Evolutionary conservation across 2,113 vertebrate species (phyloP).

Genomic region (Otus sunia): DNA sequence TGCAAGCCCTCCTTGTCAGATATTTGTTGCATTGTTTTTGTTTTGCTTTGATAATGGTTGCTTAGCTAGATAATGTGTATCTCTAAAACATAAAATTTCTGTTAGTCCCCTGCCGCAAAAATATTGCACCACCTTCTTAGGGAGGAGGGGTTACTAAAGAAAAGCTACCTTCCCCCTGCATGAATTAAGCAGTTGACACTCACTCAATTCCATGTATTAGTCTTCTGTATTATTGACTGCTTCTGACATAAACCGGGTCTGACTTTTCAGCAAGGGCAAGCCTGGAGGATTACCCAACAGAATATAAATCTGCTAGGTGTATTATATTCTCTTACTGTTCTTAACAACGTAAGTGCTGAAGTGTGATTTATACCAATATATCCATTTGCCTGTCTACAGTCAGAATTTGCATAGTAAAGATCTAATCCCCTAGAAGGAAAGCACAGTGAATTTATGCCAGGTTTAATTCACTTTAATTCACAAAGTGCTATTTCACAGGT

Average conservation of each 20-base stretch:
- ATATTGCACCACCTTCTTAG: background rate
- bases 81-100: background rate
- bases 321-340: slow-evolving; percentile 42
- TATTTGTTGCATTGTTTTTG: background rate
- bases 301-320: slow-evolving; percentile 31
- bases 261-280: slow-evolving; percentile 1
- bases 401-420: slow-evolving; percentile 31
- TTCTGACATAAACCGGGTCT: background rate
- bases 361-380: slow-evolving; percentile 31
- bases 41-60: background rate
- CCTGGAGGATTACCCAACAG: background rate
- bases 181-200: background rate
- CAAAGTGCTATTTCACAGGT: background rate
- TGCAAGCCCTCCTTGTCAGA: slow-evolving; percentile 15
- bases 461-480: slow-evolving; percentile 21
- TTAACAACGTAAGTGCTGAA: slow-evolving; percentile 42
- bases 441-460: background rate
- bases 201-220: background rate
- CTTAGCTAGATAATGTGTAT: slow-evolving; percentile 9
- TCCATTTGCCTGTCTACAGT: background rate
- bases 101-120: background rate
- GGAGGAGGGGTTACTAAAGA: background rate
- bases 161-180: background rate
- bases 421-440: background rate
- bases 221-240: slow-evolving; percentile 3